Evolutionary conservation across 2,888 invertebrate genomes (phyloP).

Genomic region (Notodonta ziczac): DNA sequence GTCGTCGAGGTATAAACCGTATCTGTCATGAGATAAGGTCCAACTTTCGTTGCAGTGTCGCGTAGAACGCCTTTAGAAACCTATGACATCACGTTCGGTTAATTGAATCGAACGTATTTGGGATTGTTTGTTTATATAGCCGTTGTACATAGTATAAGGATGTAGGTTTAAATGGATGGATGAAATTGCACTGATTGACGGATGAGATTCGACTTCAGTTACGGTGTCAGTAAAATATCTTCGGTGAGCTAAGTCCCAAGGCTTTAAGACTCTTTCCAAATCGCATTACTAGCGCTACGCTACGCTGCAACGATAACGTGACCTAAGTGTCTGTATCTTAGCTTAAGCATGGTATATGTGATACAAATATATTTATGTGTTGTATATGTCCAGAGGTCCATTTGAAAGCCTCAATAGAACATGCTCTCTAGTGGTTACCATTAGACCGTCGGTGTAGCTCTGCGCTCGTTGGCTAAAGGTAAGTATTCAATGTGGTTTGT

Average conservation of each 20-base stretch:
- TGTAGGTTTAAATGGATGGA: no score
- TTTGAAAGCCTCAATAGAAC: constrained; percentile 24
- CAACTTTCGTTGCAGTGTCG: constrained; percentile 18
- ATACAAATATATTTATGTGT: constrained; percentile 31
- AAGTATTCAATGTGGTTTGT: constrained; percentile 49
- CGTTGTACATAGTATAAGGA: no score
- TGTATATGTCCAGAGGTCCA: constrained; percentile 37
- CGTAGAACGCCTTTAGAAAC: no score
- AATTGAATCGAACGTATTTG: no score
- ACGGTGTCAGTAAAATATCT: no score
- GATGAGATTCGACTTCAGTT: neutral
- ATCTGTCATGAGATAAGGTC: constrained; percentile 54
- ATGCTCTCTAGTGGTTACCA: constrained; percentile 35
- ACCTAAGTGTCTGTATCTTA: constrained; percentile 41
- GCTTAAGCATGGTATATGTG: constrained; percentile 53
- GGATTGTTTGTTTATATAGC: no score
- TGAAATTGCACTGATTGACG: constrained; percentile 7
- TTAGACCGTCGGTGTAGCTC: constrained; percentile 27
- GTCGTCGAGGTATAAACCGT: constrained; percentile 75
- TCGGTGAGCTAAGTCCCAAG: no score
- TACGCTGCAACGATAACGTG: neutral
- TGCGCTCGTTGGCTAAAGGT: constrained; percentile 32
- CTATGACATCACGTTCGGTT: no score
- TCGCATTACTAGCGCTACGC: constrained; percentile 4
- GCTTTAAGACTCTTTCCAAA: neutral